Evolutionary conservation across 2,113 vertebrate species (phyloP).

Genomic region (Aviceda subcristata): DNA sequence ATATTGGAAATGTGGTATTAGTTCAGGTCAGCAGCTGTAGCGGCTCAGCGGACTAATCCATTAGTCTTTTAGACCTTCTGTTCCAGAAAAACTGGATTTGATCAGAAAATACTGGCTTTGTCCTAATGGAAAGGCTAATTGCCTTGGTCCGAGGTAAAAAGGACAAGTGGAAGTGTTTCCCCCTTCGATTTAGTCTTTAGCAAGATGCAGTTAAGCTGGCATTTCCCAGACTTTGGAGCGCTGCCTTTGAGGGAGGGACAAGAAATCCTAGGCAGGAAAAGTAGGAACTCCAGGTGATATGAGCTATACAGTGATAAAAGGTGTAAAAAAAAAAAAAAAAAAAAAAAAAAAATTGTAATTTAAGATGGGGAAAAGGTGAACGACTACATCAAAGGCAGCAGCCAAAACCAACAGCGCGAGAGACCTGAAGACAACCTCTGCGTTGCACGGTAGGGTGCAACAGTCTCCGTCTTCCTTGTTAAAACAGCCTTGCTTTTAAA

Average conservation of each 20-base stretch:
- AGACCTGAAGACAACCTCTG: neutral
- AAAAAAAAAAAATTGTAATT: no score
- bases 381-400: accelerated
- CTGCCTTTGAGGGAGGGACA: neutral
- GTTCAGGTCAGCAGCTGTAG: neutral
- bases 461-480: neutral
- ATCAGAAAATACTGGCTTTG: neutral
- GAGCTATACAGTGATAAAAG: neutral
- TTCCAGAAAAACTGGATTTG: neutral
- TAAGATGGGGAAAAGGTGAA: neutral
- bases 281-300: accelerated
- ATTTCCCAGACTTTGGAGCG: accelerated
- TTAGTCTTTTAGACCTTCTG: neutral
- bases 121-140: neutral
- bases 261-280: neutral
- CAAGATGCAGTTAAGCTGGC: accelerated
- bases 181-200: no score
- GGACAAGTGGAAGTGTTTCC: neutral
- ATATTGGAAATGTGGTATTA: accelerated
- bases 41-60: neutral
- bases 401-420: neutral
- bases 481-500: accelerated
- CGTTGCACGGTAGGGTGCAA: accelerated
- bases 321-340: neutral
- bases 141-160: neutral